Base-by-base conservation (phyloP, 1,140 invertebrate species). In the Euwallacea similis region DNA sequence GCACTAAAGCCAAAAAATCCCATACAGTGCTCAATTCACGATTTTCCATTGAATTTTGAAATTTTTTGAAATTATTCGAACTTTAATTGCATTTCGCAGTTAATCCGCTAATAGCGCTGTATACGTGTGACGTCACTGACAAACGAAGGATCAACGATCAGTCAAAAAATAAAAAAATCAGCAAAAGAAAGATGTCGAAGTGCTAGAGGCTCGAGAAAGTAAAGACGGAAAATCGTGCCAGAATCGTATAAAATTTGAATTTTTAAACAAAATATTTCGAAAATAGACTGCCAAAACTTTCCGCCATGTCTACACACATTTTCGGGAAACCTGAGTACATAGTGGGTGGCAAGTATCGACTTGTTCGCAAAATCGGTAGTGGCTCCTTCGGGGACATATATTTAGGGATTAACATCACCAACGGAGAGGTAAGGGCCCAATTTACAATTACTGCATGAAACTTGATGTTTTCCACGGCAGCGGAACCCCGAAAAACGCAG, bases 331-430 rank as follows among this genome's bases (percentile, higher is more conserved):
- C 76, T 71, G 81, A 82, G 68, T 81, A 80, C 73, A 86, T 95
- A 79, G 92, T 97, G 78, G 93, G 91, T 77, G 89, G 89, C 77
- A 96, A 97, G 84, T 99, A 99, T 85, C 91, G 95, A 81, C 88
- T 99, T 76, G 91, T 98, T 78, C 87, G 97, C 76, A 98, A 98
- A 88, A 98, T 99, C 80, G 98, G 94, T 81, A 97, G 95, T 82
- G 98, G 98, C 75, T 98, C 97, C 4, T 99, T 99, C 85, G 98
- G 98, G 81, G 97, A 99, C 84, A 99, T 99, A 82, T 99, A 97
- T 84, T 87, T 99, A 77, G 96, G 93, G 74, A 96, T 98, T 83
- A 98, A 98, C 87, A 90, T 96, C 79, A 88, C 90, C 79, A 97
- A 95, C 89, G 97, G 96, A 83, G 97, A 98, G 90, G 81, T 81